Evolutionary conservation across 2,888 invertebrate genomes (phyloP), one percentile per base, ranked within the genome.

Genomic region (Cheilosia vernalis): DNA sequence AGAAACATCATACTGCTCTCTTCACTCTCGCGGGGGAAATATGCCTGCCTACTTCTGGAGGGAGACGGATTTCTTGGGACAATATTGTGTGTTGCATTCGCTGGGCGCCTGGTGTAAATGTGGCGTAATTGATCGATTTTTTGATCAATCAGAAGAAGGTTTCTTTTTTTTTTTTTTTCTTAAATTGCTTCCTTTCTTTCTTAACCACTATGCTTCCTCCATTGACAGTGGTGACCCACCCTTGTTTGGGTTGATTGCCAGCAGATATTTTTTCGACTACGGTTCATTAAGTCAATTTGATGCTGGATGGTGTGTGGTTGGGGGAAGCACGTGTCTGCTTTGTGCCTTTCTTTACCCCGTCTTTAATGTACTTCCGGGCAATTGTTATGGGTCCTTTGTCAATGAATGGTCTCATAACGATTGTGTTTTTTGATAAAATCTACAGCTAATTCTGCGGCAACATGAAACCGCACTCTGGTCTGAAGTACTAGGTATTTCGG

Each of bases 201-300:
- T 13, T 13, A 9, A 9, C 10, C 9, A 6, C 5, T 30, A n/a
- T n/a, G n/a, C n/a, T n/a, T n/a, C n/a, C 6, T 37, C 13, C 10
- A 13, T 13, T 4, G 37, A 13, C 13, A 13, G 37, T 37, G 13
- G 4, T 37, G 37, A 4, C 13, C 37, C 37, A 13, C 37, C 37
- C 37, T 13, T 37, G 13, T 37, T 37, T 37, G 37, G 13, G 37
- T 53, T 61, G 53, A 73, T 44, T 55, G 63, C 24, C 37, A 47
- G 33, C 44, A 64, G 64, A 56, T 56, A 21, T 56, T 44, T 72
- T 64, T 64, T 58, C 24, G 58, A 58, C 51, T 37, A 42, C 21
- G 37, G 77, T 77, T 77, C 77, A 63, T 77, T 77, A 69, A 77
- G 24, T 77, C 55, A 69, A 77, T 69, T 77, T 69, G 44, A 61